phyloP scores from a whole-genome alignment of 2,113 vertebrate genomes.

The Eptesicus fuscus region DNA sequence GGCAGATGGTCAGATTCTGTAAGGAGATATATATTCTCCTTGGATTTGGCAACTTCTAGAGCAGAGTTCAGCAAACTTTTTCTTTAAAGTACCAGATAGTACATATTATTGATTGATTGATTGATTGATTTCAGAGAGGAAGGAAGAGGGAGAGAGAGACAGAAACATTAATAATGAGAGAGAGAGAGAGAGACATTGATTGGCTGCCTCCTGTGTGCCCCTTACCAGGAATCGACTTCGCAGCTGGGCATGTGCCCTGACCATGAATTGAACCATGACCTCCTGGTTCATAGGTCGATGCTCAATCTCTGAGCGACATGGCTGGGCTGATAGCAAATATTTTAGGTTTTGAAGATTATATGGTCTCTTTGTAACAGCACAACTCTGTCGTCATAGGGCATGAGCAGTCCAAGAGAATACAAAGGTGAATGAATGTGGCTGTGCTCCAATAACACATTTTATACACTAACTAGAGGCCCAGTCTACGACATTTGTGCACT shows the following conservation, averaged over 20 bases:
- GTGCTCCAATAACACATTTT: neutral
- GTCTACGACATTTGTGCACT: too few species aligned
- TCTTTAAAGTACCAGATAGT: neutral
- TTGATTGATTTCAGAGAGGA: too few species aligned
- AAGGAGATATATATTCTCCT: neutral
- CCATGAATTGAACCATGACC: too few species aligned
- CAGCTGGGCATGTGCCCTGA: too few species aligned
- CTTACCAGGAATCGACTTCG: too few species aligned
- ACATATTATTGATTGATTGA: neutral
- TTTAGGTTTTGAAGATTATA: neutral
- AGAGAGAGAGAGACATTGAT: too few species aligned
- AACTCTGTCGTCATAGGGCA: neutral
- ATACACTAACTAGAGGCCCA: neutral
- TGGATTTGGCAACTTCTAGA: neutral
- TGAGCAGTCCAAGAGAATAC: neutral
- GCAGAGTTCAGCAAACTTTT: neutral
- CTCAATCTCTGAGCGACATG: too few species aligned
- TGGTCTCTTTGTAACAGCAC: neutral
- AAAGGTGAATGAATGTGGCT: accelerated
- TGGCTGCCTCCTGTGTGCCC: too few species aligned
- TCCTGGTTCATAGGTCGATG: too few species aligned
- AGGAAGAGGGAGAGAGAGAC: too few species aligned
- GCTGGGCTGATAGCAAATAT: neutral
- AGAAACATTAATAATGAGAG: too few species aligned
- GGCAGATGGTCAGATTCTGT: neutral